Percentiles rank a stretch among this genome's conserved stretches.
phyloP scores from a whole-genome alignment of 2,888 invertebrate genomes.

The Volucella inanis region DNA sequence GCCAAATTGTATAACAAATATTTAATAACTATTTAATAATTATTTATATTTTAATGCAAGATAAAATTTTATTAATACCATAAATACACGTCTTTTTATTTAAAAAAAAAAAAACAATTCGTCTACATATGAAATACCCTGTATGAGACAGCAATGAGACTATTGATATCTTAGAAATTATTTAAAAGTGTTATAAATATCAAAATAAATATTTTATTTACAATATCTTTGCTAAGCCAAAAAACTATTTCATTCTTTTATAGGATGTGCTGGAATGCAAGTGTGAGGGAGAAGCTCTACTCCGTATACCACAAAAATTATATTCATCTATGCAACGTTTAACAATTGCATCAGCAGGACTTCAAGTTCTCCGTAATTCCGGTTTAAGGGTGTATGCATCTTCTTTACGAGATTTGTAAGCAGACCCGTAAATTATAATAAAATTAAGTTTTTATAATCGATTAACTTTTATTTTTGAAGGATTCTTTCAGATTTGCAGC shows the following conservation, averaged over 20 bases:
- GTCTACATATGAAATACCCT: no score
- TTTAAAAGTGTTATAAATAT: no score
- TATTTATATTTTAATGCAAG: no score
- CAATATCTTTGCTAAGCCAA: neutral
- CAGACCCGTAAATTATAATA: constrained; percentile 16
- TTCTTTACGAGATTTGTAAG: constrained; percentile 81
- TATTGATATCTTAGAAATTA: no score
- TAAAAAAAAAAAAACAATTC: no score
- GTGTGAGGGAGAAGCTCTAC: constrained; percentile 81
- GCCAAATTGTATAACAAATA: no score
- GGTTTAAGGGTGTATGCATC: constrained; percentile 80
- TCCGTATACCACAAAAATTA: constrained; percentile 81
- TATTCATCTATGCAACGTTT: constrained; percentile 80
- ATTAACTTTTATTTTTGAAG: constrained; percentile 70
- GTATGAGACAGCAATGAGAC: no score
- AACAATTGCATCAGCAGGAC: constrained; percentile 81
- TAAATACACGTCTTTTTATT: no score
- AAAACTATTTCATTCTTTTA: constrained; percentile 20
- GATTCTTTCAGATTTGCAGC: constrained; percentile 79
- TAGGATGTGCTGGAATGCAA: constrained; percentile 82
- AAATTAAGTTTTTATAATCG: constrained; percentile 36
- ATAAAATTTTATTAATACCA: no score
- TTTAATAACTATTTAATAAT: no score
- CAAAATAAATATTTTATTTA: no score
- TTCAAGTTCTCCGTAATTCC: constrained; percentile 80